Evolutionary conservation across 2,797 vertebrate species (phyloP).

Genomic region (Phalloptychus januarius): DNA sequence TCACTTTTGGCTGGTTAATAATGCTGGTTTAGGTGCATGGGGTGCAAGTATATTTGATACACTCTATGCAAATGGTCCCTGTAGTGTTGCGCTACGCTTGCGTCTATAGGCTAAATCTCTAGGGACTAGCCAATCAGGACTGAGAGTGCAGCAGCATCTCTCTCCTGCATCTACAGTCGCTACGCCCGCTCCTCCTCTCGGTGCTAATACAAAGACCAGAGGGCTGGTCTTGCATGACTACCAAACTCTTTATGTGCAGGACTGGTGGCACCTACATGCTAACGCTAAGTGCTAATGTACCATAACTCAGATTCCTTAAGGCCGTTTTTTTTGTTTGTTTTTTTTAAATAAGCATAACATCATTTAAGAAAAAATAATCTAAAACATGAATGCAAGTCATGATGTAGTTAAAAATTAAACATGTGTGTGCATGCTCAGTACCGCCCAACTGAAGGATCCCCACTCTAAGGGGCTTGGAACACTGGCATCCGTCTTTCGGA

Average conservation of each 20-base stretch:
- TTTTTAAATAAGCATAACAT: conserved; percentile 63
- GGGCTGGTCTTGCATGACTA: conserved; percentile 59
- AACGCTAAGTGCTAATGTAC: conserved; percentile 86
- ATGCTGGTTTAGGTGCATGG: conserved; percentile 85
- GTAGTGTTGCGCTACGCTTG: conserved; percentile 73
- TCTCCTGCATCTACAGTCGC: conserved; percentile 71
- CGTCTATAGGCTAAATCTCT: conserved; percentile 72
- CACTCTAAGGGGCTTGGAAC: conserved; percentile 53
- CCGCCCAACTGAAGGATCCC: conserved; percentile 59
- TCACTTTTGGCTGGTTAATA: conserved; percentile 83
- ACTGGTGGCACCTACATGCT: conserved; percentile 78
- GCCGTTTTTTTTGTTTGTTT: conserved; percentile 45
- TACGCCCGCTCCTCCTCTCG: conserved; percentile 70
- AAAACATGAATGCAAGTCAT: conserved; percentile 75
- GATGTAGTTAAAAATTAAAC: conserved; percentile 70
- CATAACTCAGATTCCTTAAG: conserved; percentile 75
- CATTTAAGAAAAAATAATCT: conserved; percentile 56
- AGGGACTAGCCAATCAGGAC: conserved; percentile 70
- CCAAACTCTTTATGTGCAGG: conserved; percentile 71
- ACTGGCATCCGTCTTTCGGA: conserved; percentile 66
- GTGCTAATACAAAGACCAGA: conserved; percentile 63
- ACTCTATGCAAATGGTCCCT: conserved; percentile 76
- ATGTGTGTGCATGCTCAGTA: conserved; percentile 68
- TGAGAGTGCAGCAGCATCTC: conserved; percentile 56
- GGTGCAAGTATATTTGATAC: conserved; percentile 74